Percentiles rank a stretch among this genome's conserved stretches.
These are phyloP conservation scores for Heliopora coerulea DNA, from an alignment of 92 coral and sea anemone species.

Conservation along the genomic window DNA sequence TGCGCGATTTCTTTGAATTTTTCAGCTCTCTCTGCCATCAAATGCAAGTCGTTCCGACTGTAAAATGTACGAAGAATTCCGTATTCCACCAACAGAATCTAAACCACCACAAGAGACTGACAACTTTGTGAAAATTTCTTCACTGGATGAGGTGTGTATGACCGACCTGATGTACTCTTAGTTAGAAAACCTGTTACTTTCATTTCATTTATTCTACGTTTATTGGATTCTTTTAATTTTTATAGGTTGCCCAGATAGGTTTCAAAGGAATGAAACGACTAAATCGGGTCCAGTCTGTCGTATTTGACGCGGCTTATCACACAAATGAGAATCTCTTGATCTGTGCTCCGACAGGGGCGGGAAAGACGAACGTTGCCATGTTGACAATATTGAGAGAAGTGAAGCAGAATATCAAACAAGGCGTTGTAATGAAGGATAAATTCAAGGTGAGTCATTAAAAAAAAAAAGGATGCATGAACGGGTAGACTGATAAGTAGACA, in stretches of 20 bases:
- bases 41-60: conserved; percentile 75
- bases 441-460: conserved; percentile 62
- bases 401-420: conserved; percentile 84
- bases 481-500: no score
- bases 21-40: conserved; percentile 73
- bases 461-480: background rate
- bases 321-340: conserved; percentile 94
- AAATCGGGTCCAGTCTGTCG: conserved; percentile 95
- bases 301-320: conserved; percentile 85
- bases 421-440: conserved; percentile 90
- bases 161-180: no score
- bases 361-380: conserved; percentile 98
- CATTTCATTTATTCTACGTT: no score
- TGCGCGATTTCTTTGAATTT: no score
- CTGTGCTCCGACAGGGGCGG: conserved; percentile 98
- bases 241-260: conserved; percentile 81
- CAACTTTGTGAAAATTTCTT: conserved; percentile 56
- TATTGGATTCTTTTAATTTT: no score
- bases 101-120: conserved; percentile 66
- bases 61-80: conserved; percentile 82
- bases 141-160: conserved; percentile 79
- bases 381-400: conserved; percentile 82
- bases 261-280: conserved; percentile 85
- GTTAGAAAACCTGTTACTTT: no score
- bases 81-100: conserved; percentile 70